phyloP scores from a whole-genome alignment of 1,140 invertebrate species.

The Cephus cinctus region DNA sequence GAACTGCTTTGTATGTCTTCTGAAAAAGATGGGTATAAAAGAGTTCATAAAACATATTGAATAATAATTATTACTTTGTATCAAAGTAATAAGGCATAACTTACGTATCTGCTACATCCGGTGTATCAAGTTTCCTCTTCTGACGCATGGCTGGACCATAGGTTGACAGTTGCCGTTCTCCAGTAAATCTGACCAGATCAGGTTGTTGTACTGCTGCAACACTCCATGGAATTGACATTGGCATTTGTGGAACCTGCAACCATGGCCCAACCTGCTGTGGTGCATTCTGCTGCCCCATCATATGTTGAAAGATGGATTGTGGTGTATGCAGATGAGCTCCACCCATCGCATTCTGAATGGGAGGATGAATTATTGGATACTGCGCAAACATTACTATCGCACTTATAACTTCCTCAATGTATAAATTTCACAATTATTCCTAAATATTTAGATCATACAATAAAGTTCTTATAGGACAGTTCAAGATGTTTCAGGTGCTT shows the following conservation, averaged over 20 bases:
- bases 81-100: slow-evolving; percentile 12
- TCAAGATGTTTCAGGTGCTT: too few relatives aligned
- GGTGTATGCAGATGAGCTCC: slow-evolving; percentile 45
- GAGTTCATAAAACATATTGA: slow-evolving; percentile 12
- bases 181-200: slow-evolving; percentile 43
- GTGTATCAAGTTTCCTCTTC: slow-evolving; percentile 45
- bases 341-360: slow-evolving; percentile 44
- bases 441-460: too few relatives aligned
- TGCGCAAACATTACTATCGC: slow-evolving; percentile 22
- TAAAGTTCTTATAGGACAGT: too few relatives aligned
- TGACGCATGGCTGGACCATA: slow-evolving; percentile 27
- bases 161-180: slow-evolving; percentile 26
- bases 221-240: slow-evolving; percentile 48
- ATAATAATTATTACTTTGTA: slow-evolving; percentile 3
- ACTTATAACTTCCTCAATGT: too few relatives aligned
- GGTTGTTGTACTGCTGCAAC: slow-evolving; percentile 34
- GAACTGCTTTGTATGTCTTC: slow-evolving; percentile 67
- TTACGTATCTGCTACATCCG: slow-evolving; percentile 39
- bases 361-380: slow-evolving; percentile 19
- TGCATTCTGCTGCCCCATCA: slow-evolving; percentile 42
- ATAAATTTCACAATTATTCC: too few relatives aligned
- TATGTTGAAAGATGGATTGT: slow-evolving; percentile 50
- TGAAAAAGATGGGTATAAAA: slow-evolving; percentile 17
- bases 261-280: slow-evolving; percentile 32
- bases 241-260: slow-evolving; percentile 45